Conservation (phyloP, 1,140 invertebrate genomes). For the Thrips palmi region DNA sequence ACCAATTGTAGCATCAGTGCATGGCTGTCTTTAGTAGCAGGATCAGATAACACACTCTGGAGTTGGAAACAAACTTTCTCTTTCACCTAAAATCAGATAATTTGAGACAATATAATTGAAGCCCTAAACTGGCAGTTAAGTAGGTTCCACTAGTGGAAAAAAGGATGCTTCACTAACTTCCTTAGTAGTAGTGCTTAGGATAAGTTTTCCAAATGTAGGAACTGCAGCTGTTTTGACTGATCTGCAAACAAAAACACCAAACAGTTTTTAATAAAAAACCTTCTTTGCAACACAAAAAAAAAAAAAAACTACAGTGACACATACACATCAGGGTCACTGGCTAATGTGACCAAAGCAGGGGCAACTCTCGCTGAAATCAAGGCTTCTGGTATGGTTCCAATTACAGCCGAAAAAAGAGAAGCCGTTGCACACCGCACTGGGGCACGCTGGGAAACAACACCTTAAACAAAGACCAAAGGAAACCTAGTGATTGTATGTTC, state of each 20-base stretch:
- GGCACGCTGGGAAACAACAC: conserved; percentile 42
- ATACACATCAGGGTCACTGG: conserved; percentile 49
- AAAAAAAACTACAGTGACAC: conserved; percentile 15
- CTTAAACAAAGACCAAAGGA: conserved; percentile 20
- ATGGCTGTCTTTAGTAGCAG: conserved; percentile 25
- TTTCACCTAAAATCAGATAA: conserved; percentile 27
- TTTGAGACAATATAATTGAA: background rate
- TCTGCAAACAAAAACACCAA: conserved; percentile 24
- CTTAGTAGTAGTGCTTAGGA: conserved; percentile 33
- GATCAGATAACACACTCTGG: conserved; percentile 40
- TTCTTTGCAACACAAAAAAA: conserved; percentile 4
- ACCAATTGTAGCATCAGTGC: conserved; percentile 27
- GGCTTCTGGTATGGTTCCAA: conserved; percentile 33
- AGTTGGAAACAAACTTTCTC: conserved; percentile 53
- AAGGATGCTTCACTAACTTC: conserved; percentile 22
- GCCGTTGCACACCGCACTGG: conserved; percentile 37
- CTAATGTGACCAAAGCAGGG: conserved; percentile 49
- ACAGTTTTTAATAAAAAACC: conserved; percentile 6
- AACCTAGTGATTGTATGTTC: conserved; percentile 1
- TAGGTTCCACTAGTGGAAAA: conserved; percentile 2
- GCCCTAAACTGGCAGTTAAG: background rate
- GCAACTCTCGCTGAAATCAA: conserved; percentile 37
- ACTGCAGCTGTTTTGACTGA: conserved; percentile 41
- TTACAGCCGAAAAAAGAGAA: conserved; percentile 35
- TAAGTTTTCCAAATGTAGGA: conserved; percentile 40